A percentile compares a stretch with the other conserved stretches of the same genome.
Evolutionary conservation across 2,113 vertebrate species (phyloP).

Genomic region (Psittacula cyanocephala): DNA sequence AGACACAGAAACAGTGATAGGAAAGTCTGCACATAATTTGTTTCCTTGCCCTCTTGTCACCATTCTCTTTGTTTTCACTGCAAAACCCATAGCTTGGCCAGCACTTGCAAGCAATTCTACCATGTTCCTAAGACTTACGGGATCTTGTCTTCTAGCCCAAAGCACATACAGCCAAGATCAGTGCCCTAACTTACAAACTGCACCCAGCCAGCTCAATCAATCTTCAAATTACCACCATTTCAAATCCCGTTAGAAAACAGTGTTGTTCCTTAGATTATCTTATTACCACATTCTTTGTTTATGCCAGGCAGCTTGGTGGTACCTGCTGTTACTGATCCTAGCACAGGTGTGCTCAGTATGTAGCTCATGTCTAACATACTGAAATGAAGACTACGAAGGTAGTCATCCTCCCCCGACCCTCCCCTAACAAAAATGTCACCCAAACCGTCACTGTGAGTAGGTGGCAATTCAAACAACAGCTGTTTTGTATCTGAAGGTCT

Average conservation of each 20-base stretch:
- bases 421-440: background rate
- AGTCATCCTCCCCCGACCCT: background rate
- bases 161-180: background rate
- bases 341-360: background rate
- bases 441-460: accelerated
- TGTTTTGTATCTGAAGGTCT: background rate
- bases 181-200: background rate
- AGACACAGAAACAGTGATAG: background rate
- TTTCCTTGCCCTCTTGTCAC: background rate
- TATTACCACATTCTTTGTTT: background rate
- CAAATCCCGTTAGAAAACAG: background rate
- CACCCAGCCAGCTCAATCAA: background rate
- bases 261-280: background rate
- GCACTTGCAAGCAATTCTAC: background rate
- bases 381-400: background rate
- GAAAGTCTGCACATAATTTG: accelerated
- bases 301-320: background rate
- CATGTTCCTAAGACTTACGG: accelerated
- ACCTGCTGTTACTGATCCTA: background rate
- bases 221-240: background rate
- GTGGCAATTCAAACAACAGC: background rate
- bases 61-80: background rate
- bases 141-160: background rate
- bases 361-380: background rate
- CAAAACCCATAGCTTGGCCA: background rate